Percentiles rank a stretch among this genome's conserved stretches.
Conservation (phyloP, 2,888 invertebrate genomes). For the Tipula vernalis region DNA sequence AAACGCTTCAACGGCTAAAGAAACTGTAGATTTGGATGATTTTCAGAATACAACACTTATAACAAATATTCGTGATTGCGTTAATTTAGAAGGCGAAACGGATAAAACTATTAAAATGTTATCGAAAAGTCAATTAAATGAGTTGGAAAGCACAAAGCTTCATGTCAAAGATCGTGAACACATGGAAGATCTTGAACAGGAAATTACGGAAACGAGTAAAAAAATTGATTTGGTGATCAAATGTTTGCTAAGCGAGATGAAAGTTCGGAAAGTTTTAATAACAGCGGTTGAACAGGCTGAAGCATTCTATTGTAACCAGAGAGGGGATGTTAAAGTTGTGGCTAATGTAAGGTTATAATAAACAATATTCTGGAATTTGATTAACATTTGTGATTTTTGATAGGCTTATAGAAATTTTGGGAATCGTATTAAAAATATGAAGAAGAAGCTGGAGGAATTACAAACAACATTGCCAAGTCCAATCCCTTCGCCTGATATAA, state of each 20-base stretch:
- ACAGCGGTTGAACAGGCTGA: slow-evolving; percentile 69
- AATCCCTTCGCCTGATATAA: slow-evolving; percentile 44
- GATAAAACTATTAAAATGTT: slow-evolving; percentile 48
- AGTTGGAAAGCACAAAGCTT: slow-evolving; percentile 63
- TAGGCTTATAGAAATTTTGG: slow-evolving; percentile 94
- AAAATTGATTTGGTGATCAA: slow-evolving; percentile 72
- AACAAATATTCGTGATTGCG: slow-evolving; percentile 61
- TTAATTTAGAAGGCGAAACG: slow-evolving; percentile 59
- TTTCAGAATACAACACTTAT: slow-evolving; percentile 33
- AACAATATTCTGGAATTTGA: neutral
- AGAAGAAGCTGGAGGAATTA: slow-evolving; percentile 74
- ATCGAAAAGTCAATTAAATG: slow-evolving; percentile 44
- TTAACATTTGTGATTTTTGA: slow-evolving; percentile 16
- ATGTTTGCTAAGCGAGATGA: slow-evolving; percentile 69
- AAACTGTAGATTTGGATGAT: slow-evolving; percentile 25
- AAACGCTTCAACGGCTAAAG: neutral
- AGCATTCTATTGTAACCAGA: slow-evolving; percentile 78
- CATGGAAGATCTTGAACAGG: slow-evolving; percentile 77
- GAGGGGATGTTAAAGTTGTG: slow-evolving; percentile 90
- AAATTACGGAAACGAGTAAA: slow-evolving; percentile 67
- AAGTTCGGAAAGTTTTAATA: slow-evolving; percentile 64
- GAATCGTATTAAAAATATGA: slow-evolving; percentile 69
- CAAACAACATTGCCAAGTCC: slow-evolving; percentile 57
- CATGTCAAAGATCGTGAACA: slow-evolving; percentile 79
- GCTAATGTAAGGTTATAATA: slow-evolving; percentile 64